Conservation (phyloP, 2,888 invertebrate species). For the Apoderus coryli region DNA sequence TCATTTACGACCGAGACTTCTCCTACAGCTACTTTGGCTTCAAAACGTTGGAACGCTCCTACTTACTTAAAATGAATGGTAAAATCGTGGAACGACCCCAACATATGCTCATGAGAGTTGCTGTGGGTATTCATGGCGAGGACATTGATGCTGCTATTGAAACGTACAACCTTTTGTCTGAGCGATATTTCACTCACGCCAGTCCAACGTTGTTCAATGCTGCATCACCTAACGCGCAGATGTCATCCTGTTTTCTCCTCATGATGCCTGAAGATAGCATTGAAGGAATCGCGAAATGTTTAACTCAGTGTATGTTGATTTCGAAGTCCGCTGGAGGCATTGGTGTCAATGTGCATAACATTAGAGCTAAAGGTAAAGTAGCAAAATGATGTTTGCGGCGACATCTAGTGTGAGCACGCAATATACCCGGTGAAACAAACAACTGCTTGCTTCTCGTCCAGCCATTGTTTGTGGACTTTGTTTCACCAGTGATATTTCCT, state of each 20-base stretch:
- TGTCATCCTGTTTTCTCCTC: conserved; percentile 90
- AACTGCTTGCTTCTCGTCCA: too few relatives aligned
- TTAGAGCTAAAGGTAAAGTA: conserved; percentile 53
- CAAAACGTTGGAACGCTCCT: conserved; percentile 92
- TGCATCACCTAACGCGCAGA: conserved; percentile 78
- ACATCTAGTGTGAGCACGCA: too few relatives aligned
- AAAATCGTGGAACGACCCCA: conserved; percentile 95
- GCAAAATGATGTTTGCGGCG: too few relatives aligned
- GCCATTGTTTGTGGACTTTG: too few relatives aligned
- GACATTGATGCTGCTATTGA: conserved; percentile 87
- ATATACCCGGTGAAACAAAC: too few relatives aligned
- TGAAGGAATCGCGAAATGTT: conserved; percentile 85
- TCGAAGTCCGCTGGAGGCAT: conserved; percentile 97
- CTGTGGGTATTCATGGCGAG: conserved; percentile 87
- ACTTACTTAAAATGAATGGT: conserved; percentile 78
- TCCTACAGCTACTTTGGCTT: conserved; percentile 98
- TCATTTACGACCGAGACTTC: conserved; percentile 94
- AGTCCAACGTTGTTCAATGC: conserved; percentile 95
- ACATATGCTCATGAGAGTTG: conserved; percentile 96
- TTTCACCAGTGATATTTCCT: too few relatives aligned
- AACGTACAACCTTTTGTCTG: conserved; percentile 91
- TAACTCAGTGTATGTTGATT: conserved; percentile 86
- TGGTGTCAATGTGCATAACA: conserved; percentile 91
- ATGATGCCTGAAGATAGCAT: conserved; percentile 93
- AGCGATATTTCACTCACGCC: conserved; percentile 94